A percentile compares a stretch with the other conserved stretches of the same genome.
phyloP scores from a whole-genome alignment of 1,140 invertebrate species.

The Cyphomyrmex costatus region DNA sequence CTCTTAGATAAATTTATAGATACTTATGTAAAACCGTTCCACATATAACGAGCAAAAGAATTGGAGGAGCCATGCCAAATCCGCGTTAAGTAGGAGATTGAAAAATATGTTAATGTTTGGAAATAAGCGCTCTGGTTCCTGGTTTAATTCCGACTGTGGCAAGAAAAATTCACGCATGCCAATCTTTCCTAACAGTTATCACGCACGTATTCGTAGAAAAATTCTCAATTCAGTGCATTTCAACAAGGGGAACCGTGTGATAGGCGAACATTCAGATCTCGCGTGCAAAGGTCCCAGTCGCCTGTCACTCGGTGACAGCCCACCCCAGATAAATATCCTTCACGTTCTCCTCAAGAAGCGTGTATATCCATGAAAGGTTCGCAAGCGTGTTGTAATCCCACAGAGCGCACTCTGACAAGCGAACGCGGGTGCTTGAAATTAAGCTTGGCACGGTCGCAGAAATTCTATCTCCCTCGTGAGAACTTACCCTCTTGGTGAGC shows the following conservation, averaged over 20 bases:
- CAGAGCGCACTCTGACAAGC: constrained; percentile 29
- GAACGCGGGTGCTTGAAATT: not conserved
- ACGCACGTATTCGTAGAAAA: not conserved
- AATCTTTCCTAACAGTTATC: not conserved
- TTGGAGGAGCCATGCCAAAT: not conserved
- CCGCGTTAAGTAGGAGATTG: not conserved
- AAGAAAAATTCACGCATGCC: not conserved
- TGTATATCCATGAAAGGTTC: constrained; percentile 64
- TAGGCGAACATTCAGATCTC: not conserved
- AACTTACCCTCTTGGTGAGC: constrained; percentile 42
- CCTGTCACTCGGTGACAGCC: constrained; percentile 23
- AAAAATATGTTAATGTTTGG: not conserved
- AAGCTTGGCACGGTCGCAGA: not conserved
- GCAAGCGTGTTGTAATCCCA: not conserved
- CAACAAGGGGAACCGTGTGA: not conserved
- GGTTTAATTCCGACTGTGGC: not conserved
- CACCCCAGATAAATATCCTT: constrained; percentile 25
- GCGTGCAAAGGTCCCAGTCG: constrained; percentile 1
- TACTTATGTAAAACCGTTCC: too few species aligned
- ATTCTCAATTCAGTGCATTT: not conserved
- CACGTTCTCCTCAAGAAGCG: constrained; percentile 14
- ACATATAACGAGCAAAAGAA: not conserved
- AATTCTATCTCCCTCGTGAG: not conserved
- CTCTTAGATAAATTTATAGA: too few species aligned
- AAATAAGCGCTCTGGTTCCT: too few species aligned